Percentiles rank a stretch among this genome's conserved stretches.
Evolutionary conservation across 2,113 vertebrate species (phyloP).

Genomic region (Heterocephalus glaber): DNA sequence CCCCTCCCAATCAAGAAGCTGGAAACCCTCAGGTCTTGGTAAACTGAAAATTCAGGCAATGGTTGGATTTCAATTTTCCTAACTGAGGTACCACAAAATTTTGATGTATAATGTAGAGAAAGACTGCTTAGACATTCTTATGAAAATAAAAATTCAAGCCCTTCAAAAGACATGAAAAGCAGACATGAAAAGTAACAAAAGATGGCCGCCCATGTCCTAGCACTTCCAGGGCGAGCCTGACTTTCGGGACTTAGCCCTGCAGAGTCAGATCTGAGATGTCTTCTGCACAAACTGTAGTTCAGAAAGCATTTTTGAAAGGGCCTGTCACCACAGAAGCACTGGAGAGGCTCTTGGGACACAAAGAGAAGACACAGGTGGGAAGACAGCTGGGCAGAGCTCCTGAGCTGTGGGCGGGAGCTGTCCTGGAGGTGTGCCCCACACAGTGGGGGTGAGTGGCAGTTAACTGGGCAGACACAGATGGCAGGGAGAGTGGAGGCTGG

Average conservation of each 20-base stretch:
- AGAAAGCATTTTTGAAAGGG: background rate
- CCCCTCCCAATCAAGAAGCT: background rate
- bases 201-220: background rate
- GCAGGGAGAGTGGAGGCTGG: background rate
- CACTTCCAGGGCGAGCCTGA: background rate
- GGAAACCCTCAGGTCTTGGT: background rate
- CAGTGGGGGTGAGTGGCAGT: background rate
- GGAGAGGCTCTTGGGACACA: background rate
- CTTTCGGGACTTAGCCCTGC: background rate
- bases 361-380: background rate
- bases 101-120: background rate
- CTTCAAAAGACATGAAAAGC: background rate
- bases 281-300: background rate
- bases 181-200: background rate
- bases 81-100: background rate
- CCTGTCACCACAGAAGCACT: background rate
- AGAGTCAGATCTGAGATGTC: background rate
- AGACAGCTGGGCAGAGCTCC: background rate
- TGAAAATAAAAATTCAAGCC: background rate
- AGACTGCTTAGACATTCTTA: background rate
- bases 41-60: constrained; percentile 11
- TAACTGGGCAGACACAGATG: background rate
- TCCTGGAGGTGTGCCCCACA: background rate
- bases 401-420: accelerated
- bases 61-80: background rate